Evolutionary conservation across 2,888 invertebrate species (phyloP).

Genomic region (Nomada ruficornis): DNA sequence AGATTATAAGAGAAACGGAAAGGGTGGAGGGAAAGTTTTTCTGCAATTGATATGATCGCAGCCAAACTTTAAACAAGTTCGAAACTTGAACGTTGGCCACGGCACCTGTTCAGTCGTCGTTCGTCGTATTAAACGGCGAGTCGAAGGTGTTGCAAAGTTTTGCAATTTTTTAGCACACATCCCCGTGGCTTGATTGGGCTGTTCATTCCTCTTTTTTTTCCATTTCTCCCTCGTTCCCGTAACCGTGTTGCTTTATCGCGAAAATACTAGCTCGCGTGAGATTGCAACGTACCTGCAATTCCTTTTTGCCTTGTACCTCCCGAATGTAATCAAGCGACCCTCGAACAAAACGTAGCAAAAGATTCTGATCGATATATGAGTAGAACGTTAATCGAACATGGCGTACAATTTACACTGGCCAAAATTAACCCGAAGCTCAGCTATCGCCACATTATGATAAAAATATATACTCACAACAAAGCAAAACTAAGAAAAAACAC

Average conservation of each 20-base stretch:
- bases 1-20: slow-evolving; percentile 13
- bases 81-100: slow-evolving; percentile 62
- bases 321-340: slow-evolving; percentile 5
- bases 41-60: slow-evolving; percentile 68
- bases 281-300: slow-evolving; percentile 4
- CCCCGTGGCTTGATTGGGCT: slow-evolving; percentile 8
- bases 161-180: slow-evolving; percentile 55
- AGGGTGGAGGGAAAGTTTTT: slow-evolving; percentile 57
- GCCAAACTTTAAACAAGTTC: slow-evolving; percentile 73
- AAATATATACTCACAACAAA: too few species aligned
- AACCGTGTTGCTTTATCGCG: not conserved
- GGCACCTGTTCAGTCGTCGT: slow-evolving; percentile 61
- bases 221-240: too few species aligned
- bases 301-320: not conserved
- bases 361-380: not conserved
- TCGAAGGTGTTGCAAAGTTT: slow-evolving; percentile 64
- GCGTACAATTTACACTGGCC: too few species aligned
- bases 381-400: too few species aligned
- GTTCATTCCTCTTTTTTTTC: not conserved
- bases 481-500: too few species aligned
- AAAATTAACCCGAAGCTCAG: too few species aligned
- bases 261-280: slow-evolving; percentile 6
- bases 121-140: slow-evolving; percentile 64
- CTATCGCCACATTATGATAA: too few species aligned
- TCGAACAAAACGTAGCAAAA: not conserved